Evolutionary conservation across 2,113 vertebrate species (phyloP), one percentile per base, ranked within the genome.

Genomic region (Hydrochoerus hydrochaeris): DNA sequence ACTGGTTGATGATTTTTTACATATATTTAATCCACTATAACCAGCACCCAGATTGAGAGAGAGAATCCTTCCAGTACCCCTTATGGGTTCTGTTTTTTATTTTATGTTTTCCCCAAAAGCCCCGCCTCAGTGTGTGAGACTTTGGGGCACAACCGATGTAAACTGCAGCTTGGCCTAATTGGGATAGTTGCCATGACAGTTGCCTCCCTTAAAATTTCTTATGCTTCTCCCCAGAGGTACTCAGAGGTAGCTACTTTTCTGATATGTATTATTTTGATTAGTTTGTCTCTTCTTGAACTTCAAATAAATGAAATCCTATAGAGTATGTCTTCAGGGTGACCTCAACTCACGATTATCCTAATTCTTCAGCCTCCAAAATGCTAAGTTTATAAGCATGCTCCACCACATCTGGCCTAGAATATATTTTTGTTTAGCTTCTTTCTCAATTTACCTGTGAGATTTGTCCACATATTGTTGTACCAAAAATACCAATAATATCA

Each of bases 1-100:
- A 19, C 35, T 88, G 69, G 17, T 88, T 46, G 60, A 60, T 87
- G 73, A 41, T 77, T 91, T 96, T 44, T 87, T 82, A 80, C n/a
- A 24, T 73, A 22, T 94, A 35, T 94, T 86, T 41, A 41, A 87
- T 44, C 11, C 11, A 14, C 30, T 87, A 9, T 44, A 77, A 54
- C 10, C 13, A 92, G 35, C n/a, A 28, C 26, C 32, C 20, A 35
- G 19, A n/a, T 95, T 35, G 92, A 46, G 44, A 24, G 57, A 26
- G 6, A 65, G 62, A 80, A 89, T 3, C 24, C 19, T 85, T 81
- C 10, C 1, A n/a, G 0, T 41, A 62, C 13, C 19, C 54, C 1
- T 0, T 77, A 67, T 62, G 20, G 57, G 20, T 58, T 58, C 57
- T 22, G 57, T 57, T 57, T n/a, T 69, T 69, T 69, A 5, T 69